Percentiles rank a stretch among this genome's conserved stretches.
These are phyloP conservation scores for Actinia equina DNA, from an alignment of 64 coral and sea anemone genomes.

Conservation along the genomic window DNA sequence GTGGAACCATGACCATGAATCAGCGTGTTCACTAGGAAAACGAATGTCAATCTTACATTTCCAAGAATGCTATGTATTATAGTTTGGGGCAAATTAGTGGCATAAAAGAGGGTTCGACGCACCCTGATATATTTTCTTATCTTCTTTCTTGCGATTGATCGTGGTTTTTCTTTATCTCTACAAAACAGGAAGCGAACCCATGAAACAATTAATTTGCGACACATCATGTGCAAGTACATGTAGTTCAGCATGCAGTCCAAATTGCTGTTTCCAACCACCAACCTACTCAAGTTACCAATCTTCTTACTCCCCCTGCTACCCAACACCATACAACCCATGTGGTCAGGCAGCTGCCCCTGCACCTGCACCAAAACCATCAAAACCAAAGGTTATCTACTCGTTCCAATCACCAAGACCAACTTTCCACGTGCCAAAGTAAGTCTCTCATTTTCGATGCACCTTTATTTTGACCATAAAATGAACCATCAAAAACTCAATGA, in stretches of 20 bases:
- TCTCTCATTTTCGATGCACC: background rate
- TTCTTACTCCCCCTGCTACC: constrained; percentile 28
- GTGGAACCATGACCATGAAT: too few species aligned
- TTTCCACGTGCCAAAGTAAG: constrained; percentile 38
- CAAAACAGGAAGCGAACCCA: constrained; percentile 19
- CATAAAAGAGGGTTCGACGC: too few species aligned
- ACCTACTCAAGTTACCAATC: background rate
- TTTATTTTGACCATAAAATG: background rate
- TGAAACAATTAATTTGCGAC: constrained; percentile 1
- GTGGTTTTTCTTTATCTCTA: background rate
- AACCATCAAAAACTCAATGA: background rate
- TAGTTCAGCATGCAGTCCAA: constrained; percentile 40
- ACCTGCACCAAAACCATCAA: constrained; percentile 20
- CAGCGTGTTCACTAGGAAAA: too few species aligned
- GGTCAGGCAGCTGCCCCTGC: constrained; percentile 24
- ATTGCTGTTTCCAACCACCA: constrained; percentile 35
- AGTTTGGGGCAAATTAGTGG: too few species aligned
- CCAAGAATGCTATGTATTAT: too few species aligned
- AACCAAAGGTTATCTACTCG: constrained; percentile 14
- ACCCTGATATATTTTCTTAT: too few species aligned
- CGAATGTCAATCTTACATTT: too few species aligned
- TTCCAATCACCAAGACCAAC: background rate
- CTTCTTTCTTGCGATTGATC: too few species aligned
- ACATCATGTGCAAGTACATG: constrained; percentile 37
- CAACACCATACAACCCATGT: constrained; percentile 34